Evolutionary conservation across 2,797 vertebrate species (phyloP).

Genomic region (Triplophysa bombifrons): DNA sequence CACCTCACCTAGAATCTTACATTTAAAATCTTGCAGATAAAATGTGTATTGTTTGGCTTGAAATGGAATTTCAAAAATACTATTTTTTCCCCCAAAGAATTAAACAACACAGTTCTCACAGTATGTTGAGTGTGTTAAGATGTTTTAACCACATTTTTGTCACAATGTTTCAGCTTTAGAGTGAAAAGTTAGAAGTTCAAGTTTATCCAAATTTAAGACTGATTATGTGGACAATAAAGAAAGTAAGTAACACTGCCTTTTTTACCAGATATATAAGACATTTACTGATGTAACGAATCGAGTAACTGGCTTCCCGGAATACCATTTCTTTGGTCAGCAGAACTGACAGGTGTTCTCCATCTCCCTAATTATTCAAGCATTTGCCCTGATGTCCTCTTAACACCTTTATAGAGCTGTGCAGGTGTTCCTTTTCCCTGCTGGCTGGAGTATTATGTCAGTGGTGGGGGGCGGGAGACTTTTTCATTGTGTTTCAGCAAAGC

Average conservation of each 20-base stretch:
- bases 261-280: not conserved
- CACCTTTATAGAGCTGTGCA: not conserved
- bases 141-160: too few species aligned
- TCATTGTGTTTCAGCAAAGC: not conserved
- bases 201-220: not conserved
- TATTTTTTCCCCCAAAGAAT: too few species aligned
- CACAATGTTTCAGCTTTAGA: too few species aligned
- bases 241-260: not conserved
- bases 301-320: not conserved
- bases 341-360: not conserved
- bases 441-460: not conserved
- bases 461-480: not conserved
- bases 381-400: not conserved
- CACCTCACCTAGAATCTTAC: not conserved
- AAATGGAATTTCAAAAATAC: too few species aligned
- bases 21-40: not conserved
- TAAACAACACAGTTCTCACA: too few species aligned
- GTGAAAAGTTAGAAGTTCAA: too few species aligned
- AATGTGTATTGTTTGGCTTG: not conserved
- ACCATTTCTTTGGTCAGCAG: not conserved
- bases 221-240: not conserved
- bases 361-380: conserved; percentile 7
- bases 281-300: not conserved
- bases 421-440: not conserved
- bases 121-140: too few species aligned